Base-by-base conservation (phyloP, 2,797 vertebrate species). In the Sylvilagus floridanus region DNA sequence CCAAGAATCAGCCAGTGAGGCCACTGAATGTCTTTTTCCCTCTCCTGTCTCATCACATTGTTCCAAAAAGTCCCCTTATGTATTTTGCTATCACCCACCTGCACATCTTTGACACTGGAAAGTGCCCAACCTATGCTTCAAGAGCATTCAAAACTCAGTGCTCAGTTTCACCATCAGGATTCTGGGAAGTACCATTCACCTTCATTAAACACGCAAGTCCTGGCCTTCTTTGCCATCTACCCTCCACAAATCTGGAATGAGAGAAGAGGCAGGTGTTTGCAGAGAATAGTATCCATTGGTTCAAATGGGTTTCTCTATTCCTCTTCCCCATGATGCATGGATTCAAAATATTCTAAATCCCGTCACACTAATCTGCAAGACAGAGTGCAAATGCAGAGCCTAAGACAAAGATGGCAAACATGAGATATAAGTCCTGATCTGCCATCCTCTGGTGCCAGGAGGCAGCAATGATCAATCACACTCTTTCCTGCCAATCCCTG, bases 151-250 rank as follows among this genome's bases (percentile, higher is more conserved):
- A 66, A 62, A 54, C 24, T 54, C 11, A 14, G 12, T n/a, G 37
- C 57, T 90, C 82, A 75, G 28, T 32, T 76, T 94, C 91, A 82
- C 35, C 16, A 35, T 75, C 17, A 66, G 5, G 47, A 73, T 60
- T 24, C 79, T 35, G 19, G 28, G 0, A 79, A 60, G 54, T 81
- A 71, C 14, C 73, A 71, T 32, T 57, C 54, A 42, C 16, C 78
- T 47, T 78, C 73, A 47, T 68, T 90, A 72, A 84, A 62, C 52
- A 88, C 7, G 73, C 76, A 95, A 60, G 63, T 73, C 32, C 72
- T 32, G 68, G 28, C 60, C 60, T 73, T 87, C 11, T 72, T 50
- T 32, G 60, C n/a, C 12, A 62, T 13, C 28, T 7, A 21, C n/a
- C 54, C 35, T 19, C 14, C 17, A 2, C 24, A 71, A n/a, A 75